Evolutionary conservation across 2,113 vertebrate species (phyloP).

Genomic region (Procapra przewalskii): DNA sequence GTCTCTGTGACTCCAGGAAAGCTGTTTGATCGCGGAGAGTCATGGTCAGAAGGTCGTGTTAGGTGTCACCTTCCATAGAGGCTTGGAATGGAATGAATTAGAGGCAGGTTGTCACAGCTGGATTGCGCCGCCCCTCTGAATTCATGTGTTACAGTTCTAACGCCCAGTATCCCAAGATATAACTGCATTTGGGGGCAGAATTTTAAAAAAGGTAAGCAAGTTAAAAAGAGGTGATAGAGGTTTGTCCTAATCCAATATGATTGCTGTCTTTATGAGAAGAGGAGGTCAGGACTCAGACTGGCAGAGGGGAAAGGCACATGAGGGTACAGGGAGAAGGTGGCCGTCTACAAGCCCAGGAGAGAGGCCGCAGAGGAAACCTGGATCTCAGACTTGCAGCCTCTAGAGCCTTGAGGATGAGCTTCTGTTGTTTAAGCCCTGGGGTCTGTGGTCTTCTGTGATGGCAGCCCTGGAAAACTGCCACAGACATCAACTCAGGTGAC

Average conservation of each 20-base stretch:
- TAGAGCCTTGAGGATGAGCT: too few relatives aligned
- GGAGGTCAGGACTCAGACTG: not conserved
- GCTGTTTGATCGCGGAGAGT: not conserved
- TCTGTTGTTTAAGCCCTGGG: not conserved
- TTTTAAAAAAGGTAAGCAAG: not conserved
- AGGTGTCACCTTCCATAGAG: not conserved
- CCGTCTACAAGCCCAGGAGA: rapidly evolving
- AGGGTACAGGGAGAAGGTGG: not conserved
- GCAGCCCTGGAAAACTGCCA: not conserved
- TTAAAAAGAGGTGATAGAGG: not conserved
- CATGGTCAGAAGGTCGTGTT: rapidly evolving
- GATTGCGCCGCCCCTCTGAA: not conserved
- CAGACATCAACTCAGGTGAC: not conserved
- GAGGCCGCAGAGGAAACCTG: not conserved
- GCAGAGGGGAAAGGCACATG: not conserved
- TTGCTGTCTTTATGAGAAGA: not conserved
- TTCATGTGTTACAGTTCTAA: not conserved
- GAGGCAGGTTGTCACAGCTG: not conserved
- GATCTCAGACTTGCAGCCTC: not conserved
- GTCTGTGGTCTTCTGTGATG: not conserved
- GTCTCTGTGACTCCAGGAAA: not conserved
- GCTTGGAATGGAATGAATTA: not conserved
- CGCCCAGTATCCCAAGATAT: not conserved
- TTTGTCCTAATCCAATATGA: not conserved
- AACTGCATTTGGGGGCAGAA: not conserved